Base-by-base conservation (phyloP, 2,888 invertebrate genomes). In the Crossocerus cetratus region DNA sequence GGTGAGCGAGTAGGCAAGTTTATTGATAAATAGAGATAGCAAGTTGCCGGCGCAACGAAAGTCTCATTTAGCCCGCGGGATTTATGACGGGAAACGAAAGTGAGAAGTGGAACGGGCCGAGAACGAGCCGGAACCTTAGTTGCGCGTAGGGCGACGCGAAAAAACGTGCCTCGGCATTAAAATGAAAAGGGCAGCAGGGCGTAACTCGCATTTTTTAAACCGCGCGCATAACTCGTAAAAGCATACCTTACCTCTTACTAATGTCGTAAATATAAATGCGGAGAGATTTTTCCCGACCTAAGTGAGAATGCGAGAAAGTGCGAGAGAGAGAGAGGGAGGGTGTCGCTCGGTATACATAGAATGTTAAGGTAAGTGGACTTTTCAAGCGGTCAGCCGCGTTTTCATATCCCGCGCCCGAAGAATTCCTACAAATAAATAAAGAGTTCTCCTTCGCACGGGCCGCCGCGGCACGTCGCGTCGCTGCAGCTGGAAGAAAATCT, bases 31-130 rank as follows among this genome's bases (percentile, higher is more conserved):
- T 49, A 49, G 49, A 49, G 49, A 16, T 16, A 49, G n/a, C 16
- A 49, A 49, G 49, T 49, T 49, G 49, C 4, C 14, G n/a, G 49
- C 49, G 49, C 49, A 49, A 49, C 49, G 49, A 49, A 49, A 49
- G 49, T 49, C 49, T 49, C 49, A 49, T 49, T 49, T 49, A 49
- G 32, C 8, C 32, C 32, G 32, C 32, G 32, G 32, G 32, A 32
- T 32, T 32, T 32, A 32, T 32, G 32, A 32, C 32, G 32, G 32
- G 32, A 32, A 32, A 32, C 49, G 49, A 49, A 16, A 49, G 49
- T 49, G 49, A 49, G 49, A 49, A 49, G 16, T 16, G 49, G 16
- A 49, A 49, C 16, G 16, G 3, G 8, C 8, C 32, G 8, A 32
- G 32, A 32, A 32, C 8, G 32, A 32, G 32, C 32, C 32, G 32